phyloP scores from a whole-genome alignment of 2,113 vertebrate genomes.

The Siniperca chuatsi region DNA sequence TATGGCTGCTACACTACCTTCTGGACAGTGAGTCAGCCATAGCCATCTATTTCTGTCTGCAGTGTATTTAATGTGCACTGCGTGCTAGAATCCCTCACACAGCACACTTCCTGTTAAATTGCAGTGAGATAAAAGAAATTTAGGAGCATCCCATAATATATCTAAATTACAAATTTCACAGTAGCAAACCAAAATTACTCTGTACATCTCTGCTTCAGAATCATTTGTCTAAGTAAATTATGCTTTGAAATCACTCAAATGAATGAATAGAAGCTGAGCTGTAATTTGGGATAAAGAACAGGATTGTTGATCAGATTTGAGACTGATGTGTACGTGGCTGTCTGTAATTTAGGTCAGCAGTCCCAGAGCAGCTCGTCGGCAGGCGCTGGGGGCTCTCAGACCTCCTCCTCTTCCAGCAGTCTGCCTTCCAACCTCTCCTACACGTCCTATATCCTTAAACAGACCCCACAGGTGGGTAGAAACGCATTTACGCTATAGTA shows the following conservation, averaged over 20 bases:
- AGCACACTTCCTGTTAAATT: not conserved
- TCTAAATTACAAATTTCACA: slow-evolving; percentile 9
- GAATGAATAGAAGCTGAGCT: not conserved
- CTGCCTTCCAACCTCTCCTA: slow-evolving; percentile 95
- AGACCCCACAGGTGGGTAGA: slow-evolving; percentile 89
- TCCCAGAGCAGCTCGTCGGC: slow-evolving; percentile 82
- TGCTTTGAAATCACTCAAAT: slow-evolving; percentile 12
- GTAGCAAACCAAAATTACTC: slow-evolving; percentile 6
- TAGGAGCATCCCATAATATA: not conserved
- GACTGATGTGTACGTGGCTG: slow-evolving; percentile 45
- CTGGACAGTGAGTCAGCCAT: slow-evolving; percentile 41
- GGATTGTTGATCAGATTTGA: slow-evolving; percentile 47
- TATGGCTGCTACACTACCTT: slow-evolving; percentile 10
- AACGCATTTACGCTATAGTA: not conserved
- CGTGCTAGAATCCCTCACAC: slow-evolving; percentile 1
- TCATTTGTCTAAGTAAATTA: not conserved
- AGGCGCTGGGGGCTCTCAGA: slow-evolving; percentile 79
- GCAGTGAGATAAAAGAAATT: slow-evolving; percentile 24
- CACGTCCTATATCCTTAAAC: slow-evolving; percentile 98
- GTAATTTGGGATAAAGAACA: slow-evolving; percentile 5
- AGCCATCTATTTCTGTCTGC: slow-evolving; percentile 32
- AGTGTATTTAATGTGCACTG: not conserved
- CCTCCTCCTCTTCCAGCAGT: slow-evolving; percentile 87
- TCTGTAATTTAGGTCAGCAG: slow-evolving; percentile 88
- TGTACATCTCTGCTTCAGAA: not conserved